phyloP scores from a whole-genome alignment of 2,797 vertebrate species.

The Acipenser ruthenus region DNA sequence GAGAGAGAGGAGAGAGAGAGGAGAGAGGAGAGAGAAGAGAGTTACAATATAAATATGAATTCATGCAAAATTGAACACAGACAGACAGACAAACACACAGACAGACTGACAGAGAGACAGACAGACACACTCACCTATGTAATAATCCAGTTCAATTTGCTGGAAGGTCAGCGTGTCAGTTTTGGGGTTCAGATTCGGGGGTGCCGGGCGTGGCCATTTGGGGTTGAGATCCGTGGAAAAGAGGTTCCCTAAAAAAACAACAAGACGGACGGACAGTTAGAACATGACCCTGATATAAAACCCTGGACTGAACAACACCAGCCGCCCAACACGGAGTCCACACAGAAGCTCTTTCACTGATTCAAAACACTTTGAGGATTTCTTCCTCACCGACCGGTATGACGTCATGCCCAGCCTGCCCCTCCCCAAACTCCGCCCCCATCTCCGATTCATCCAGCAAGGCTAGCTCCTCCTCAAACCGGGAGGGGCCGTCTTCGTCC shows the following conservation, averaged over 20 bases:
- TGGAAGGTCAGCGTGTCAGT: constrained; percentile 71
- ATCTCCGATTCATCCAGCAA: constrained; percentile 74
- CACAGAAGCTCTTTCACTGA: not conserved
- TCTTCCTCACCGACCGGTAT: constrained; percentile 55
- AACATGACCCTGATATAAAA: not conserved
- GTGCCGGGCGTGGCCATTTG: constrained; percentile 69
- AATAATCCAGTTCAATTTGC: constrained; percentile 84
- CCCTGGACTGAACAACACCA: not conserved
- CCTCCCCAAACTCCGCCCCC: constrained; percentile 63
- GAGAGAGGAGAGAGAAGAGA: too few species aligned
- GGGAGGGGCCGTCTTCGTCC: constrained; percentile 72
- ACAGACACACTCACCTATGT: constrained; percentile 63
- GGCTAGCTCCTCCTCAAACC: constrained; percentile 76
- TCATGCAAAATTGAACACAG: not conserved
- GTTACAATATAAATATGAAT: not conserved
- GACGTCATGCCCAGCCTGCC: constrained; percentile 57
- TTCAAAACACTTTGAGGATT: too few species aligned
- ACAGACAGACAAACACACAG: constrained; percentile 1
- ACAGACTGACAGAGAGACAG: not conserved
- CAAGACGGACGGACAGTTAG: not conserved
- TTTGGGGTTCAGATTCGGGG: constrained; percentile 45
- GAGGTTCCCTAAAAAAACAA: constrained; percentile 56
- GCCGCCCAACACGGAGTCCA: not conserved
- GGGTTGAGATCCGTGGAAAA: constrained; percentile 59
- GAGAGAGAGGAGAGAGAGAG: too few species aligned